These are phyloP conservation scores for Tachuris rubrigastra DNA, from an alignment of 2,113 vertebrate genomes.

Conservation along the genomic window DNA sequence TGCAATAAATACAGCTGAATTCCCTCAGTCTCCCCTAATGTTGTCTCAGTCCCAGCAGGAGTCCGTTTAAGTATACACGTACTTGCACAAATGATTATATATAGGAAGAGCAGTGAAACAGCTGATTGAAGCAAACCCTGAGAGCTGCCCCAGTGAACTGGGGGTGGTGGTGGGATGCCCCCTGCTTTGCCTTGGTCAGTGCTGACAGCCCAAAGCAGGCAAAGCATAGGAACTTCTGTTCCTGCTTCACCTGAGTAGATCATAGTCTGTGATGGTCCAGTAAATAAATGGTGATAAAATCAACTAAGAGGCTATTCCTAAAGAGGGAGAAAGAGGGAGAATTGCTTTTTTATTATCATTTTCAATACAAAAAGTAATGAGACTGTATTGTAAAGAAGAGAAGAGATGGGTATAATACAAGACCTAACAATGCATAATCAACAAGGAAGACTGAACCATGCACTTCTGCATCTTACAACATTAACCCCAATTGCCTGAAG, in stretches of 20 bases:
- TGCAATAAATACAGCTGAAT: conserved; percentile 37
- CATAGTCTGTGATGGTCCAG: neutral
- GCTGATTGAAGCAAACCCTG: neutral
- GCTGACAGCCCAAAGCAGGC: neutral
- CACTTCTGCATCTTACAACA: neutral
- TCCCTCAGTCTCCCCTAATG: neutral
- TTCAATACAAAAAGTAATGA: neutral
- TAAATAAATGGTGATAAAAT: neutral
- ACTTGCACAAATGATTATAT: conserved; percentile 15
- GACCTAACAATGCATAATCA: neutral
- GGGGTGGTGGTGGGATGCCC: neutral
- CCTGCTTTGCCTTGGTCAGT: neutral
- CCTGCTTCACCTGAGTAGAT: neutral
- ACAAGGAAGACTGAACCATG: neutral
- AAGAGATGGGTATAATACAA: neutral
- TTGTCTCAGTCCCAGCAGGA: conserved; percentile 46
- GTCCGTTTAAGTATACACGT: conserved; percentile 35
- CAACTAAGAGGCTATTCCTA: neutral
- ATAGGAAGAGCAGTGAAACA: neutral
- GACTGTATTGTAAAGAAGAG: neutral
- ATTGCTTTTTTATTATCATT: neutral
- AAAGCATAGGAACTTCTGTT: neutral
- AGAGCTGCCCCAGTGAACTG: neutral
- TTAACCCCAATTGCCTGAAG: neutral
- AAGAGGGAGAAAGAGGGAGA: neutral